These are phyloP conservation scores for Glyptemys insculpta DNA, from an alignment of 2,797 vertebrate genomes.

Conservation along the genomic window DNA sequence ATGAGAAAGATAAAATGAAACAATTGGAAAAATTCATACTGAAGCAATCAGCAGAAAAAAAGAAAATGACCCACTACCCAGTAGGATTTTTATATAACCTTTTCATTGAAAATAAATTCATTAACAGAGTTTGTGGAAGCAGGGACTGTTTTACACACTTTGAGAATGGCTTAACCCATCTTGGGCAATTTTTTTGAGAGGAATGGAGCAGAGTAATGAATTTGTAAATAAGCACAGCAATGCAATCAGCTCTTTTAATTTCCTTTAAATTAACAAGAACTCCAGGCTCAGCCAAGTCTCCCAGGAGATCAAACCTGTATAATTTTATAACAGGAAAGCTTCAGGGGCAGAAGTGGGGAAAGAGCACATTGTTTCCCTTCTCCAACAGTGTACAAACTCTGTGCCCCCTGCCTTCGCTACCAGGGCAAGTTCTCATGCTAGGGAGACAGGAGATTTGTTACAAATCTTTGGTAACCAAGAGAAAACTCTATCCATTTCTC, in stretches of 20 bases:
- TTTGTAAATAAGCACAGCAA: slow-evolving; percentile 1
- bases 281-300: not conserved
- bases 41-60: not conserved
- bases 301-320: not conserved
- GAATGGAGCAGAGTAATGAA: not conserved
- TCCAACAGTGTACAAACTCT: not conserved
- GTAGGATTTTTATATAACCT: accelerated
- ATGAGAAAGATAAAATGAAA: not conserved
- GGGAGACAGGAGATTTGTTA: not conserved
- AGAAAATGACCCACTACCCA: not conserved
- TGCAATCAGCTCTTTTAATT: not conserved
- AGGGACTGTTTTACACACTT: not conserved
- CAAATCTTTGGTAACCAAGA: not conserved
- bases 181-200: not conserved
- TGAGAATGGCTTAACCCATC: accelerated
- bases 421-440: not conserved
- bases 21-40: not conserved
- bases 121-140: not conserved
- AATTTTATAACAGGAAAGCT: not conserved
- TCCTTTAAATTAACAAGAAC: not conserved
- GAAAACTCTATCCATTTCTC: not conserved
- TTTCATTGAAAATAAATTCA: not conserved
- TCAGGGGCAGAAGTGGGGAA: not conserved
- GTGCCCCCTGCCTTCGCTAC: not conserved
- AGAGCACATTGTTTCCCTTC: not conserved